A percentile compares a stretch with the other conserved stretches of the same genome.
These are phyloP conservation scores for Dicerorhinus sumatrensis DNA, from an alignment of 2,113 vertebrate species.

Conservation along the genomic window DNA sequence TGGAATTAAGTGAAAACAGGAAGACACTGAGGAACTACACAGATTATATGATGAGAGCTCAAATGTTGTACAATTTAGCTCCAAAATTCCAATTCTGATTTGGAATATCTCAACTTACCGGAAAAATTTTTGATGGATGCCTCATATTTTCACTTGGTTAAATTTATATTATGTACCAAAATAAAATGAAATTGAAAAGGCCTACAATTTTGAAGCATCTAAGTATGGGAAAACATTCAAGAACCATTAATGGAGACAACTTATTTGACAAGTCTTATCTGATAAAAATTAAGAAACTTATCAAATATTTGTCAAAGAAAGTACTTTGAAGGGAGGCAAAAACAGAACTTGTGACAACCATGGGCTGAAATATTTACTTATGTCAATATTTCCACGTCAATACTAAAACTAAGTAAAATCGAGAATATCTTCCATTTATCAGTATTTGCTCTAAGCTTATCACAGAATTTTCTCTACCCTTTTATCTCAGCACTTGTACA, in stretches of 20 bases:
- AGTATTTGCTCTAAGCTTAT: not conserved
- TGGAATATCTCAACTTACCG: not conserved
- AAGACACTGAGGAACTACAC: not conserved
- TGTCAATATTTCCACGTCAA: not conserved
- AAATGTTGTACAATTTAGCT: not conserved
- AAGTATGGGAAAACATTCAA: not conserved
- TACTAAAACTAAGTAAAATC: not conserved
- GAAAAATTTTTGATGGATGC: not conserved
- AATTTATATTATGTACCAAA: not conserved
- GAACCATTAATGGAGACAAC: not conserved
- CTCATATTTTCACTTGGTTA: not conserved
- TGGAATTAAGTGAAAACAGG: not conserved
- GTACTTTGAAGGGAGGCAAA: not conserved
- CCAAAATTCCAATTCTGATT: not conserved
- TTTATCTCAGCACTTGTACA: not conserved
- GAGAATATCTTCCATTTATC: not conserved
- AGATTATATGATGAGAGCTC: not conserved
- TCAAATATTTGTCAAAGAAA: not conserved
- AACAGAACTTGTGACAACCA: not conserved
- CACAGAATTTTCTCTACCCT: not conserved
- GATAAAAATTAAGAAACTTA: slow-evolving; percentile 2
- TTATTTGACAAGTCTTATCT: not conserved
- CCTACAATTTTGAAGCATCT: not conserved
- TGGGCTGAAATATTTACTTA: not conserved
- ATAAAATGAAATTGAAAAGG: not conserved